Base-by-base conservation (phyloP, 2,113 vertebrate species). In the Gracilinanus agilis region DNA sequence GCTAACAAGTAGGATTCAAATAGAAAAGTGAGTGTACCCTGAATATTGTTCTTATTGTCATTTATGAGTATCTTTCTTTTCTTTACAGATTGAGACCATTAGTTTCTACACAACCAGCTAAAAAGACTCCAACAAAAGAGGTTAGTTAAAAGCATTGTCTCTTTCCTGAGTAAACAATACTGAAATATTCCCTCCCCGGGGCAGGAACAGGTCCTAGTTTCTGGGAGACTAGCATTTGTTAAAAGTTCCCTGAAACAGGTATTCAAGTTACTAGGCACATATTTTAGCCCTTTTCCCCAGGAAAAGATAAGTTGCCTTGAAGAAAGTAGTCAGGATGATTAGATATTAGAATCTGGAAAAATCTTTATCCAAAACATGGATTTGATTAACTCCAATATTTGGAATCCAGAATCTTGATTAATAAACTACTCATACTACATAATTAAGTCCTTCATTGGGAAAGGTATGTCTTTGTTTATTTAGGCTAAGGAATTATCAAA, bases 121-220 rank as follows among this genome's bases (percentile, higher is more conserved):
- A 99, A 98, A 99, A 99, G 97, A 97, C 98, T 44, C 98, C 99
- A 0, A 75, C 97, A 0, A 99, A 99, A 96, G 98, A 99, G 99
- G 99, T 99, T 95, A 0, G 88, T 90, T 29, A 83, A 53, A 40
- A 0, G n/a, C 23, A 91, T 12, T 94, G 49, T 40, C 67, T 83
- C n/a, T 83, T 83, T 83, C n/a, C 16, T 83, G 12, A n/a, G 13
- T 75, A 16, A 25, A n/a, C 12, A 75, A n/a, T 83, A 40, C n/a
- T 40, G 67, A 40, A 83, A 40, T 40, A 83, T 40, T 83, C 1
- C 67, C 7, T 83, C n/a, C 6, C n/a, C 16, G 10, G 40, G 67
- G n/a, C 7, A 40, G 5, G 6, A 75, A 75, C 13, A 19, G 19
- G n/a, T 40, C 19, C n/a, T 40, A 40, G 67, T 83, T 19, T 40